phyloP scores from a whole-genome alignment of 2,888 invertebrate species.

The Archips xylosteana region DNA sequence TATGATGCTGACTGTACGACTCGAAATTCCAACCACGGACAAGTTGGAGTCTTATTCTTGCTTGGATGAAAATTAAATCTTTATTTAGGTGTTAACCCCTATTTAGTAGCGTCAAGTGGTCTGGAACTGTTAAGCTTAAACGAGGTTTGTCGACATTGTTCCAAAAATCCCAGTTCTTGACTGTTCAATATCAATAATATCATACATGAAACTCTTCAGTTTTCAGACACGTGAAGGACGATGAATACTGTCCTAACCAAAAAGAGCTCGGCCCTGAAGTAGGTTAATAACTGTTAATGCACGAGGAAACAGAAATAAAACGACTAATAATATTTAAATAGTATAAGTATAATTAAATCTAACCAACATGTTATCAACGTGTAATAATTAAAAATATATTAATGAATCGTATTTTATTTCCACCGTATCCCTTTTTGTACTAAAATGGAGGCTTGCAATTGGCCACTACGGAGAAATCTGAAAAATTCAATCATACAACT shows the following conservation, averaged over 20 bases:
- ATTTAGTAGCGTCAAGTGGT: too few species aligned
- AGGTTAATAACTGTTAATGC: constrained; percentile 45
- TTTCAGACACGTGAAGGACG: constrained; percentile 78
- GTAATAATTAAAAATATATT: not conserved
- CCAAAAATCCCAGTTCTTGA: too few species aligned
- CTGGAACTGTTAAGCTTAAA: too few species aligned
- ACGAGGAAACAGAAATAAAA: not conserved
- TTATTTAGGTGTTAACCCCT: too few species aligned
- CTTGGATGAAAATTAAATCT: too few species aligned
- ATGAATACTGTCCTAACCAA: constrained; percentile 73
- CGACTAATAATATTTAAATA: constrained; percentile 44
- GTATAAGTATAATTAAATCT: constrained; percentile 4
- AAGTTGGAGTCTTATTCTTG: too few species aligned
- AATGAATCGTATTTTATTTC: not conserved
- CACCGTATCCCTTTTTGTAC: not conserved
- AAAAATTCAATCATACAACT: constrained; percentile 48
- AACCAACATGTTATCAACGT: not conserved
- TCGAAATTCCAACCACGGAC: too few species aligned
- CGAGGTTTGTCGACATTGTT: too few species aligned
- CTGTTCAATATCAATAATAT: too few species aligned
- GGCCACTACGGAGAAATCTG: constrained; percentile 66
- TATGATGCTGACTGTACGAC: too few species aligned
- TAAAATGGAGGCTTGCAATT: constrained; percentile 53
- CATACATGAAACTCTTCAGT: constrained; percentile 55
- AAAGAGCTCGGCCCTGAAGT: constrained; percentile 59